Percentiles rank a stretch among this genome's conserved stretches.
Evolutionary conservation across 2,113 vertebrate genomes (phyloP).

Genomic region (Pseudorasbora parva): DNA sequence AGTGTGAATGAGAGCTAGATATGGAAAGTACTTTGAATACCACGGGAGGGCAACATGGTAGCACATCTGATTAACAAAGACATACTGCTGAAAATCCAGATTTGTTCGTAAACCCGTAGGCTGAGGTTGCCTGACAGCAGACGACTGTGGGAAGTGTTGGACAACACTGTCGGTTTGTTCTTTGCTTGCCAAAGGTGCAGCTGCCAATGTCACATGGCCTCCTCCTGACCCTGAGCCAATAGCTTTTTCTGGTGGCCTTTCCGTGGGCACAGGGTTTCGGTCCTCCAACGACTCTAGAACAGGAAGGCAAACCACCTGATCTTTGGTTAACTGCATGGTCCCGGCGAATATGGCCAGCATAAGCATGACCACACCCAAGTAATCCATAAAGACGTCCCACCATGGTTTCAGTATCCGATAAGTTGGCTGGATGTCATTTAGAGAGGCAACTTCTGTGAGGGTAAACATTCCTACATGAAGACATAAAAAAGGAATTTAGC

Average conservation of each 20-base stretch:
- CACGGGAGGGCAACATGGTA: conserved; percentile 97
- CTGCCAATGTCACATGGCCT: conserved; percentile 71
- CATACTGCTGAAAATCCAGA: conserved; percentile 98
- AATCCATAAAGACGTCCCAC: conserved; percentile 99
- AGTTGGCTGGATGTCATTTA: conserved; percentile 97
- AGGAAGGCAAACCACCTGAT: conserved; percentile 97
- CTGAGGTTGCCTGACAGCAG: conserved; percentile 73
- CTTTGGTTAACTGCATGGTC: conserved; percentile 98
- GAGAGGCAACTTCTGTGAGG: conserved; percentile 97
- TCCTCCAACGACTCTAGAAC: conserved; percentile 80
- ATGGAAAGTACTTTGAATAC: conserved; percentile 99
- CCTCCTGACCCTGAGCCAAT: conserved; percentile 68
- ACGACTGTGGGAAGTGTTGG: conserved; percentile 71
- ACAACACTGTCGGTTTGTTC: conserved; percentile 74
- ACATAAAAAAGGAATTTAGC: conserved; percentile 30
- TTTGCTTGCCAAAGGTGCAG: conserved; percentile 74
- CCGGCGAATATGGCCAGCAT: conserved; percentile 99
- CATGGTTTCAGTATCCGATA: conserved; percentile 99
- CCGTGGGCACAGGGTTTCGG: conserved; percentile 54
- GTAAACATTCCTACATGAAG: conserved; percentile 96
- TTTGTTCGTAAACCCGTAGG: conserved; percentile 89
- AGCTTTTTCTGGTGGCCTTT: conserved; percentile 56
- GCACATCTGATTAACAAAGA: conserved; percentile 99
- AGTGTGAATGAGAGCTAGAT: conserved; percentile 96
- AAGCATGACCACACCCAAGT: conserved; percentile 95